These are phyloP conservation scores for Drosophila pseudotakahashii DNA, from an alignment of 2,888 invertebrate genomes.

Conservation along the genomic window DNA sequence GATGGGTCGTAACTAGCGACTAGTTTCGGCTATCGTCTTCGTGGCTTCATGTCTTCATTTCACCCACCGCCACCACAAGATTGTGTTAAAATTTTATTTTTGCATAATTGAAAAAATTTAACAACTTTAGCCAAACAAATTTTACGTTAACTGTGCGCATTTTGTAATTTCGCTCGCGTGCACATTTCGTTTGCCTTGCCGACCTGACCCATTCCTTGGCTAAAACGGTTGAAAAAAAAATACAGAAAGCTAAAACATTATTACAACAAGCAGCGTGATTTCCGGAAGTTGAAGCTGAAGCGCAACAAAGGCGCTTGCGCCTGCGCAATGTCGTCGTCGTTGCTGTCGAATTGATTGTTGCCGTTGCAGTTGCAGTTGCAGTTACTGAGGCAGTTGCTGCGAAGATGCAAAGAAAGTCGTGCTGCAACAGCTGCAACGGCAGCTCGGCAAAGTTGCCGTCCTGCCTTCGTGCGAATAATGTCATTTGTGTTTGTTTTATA, in stretches of 20 bases:
- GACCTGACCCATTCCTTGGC: constrained; percentile 49
- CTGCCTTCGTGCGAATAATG: constrained; percentile 79
- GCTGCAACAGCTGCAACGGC: constrained; percentile 69
- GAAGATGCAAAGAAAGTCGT: constrained; percentile 71
- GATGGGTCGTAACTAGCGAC: constrained; percentile 3
- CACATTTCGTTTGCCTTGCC: constrained; percentile 50
- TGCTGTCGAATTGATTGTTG: constrained; percentile 70
- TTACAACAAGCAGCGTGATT: constrained; percentile 72
- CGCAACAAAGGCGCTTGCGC: constrained; percentile 63
- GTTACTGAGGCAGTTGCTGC: constrained; percentile 14
- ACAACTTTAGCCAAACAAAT: constrained; percentile 56
- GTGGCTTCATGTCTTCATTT: constrained; percentile 41
- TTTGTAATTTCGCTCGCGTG: constrained; percentile 76
- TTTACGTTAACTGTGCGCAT: constrained; percentile 51
- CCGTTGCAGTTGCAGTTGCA: constrained; percentile 23
- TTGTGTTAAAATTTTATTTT: constrained; percentile 50
- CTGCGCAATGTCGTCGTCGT: constrained; percentile 66
- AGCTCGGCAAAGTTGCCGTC: constrained; percentile 45
- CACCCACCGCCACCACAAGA: constrained; percentile 34
- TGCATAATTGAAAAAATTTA: constrained; percentile 62
- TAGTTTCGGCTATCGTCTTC: constrained; percentile 24
- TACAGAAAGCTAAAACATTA: constrained; percentile 58
- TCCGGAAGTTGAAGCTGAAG: constrained; percentile 76
- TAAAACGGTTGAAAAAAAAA: constrained; percentile 17
- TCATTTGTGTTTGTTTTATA: constrained; percentile 80